These are phyloP conservation scores for Melipona bicolor DNA, from an alignment of 2,888 invertebrate species.

Conservation along the genomic window DNA sequence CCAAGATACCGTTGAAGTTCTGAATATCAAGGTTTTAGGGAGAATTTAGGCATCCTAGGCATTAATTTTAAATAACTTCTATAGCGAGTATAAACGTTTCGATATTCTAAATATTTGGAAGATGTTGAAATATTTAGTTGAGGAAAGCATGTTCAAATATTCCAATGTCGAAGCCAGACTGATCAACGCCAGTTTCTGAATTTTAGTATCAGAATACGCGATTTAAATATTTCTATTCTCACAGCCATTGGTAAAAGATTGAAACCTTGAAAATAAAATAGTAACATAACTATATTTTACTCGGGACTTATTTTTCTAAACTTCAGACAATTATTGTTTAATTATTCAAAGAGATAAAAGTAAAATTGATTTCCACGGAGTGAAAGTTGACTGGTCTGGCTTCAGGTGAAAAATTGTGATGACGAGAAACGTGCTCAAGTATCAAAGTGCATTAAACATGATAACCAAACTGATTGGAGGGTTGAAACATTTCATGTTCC, in stretches of 20 bases:
- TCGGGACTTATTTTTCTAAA: not conserved
- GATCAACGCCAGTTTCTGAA: not conserved
- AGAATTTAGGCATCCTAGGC: not conserved
- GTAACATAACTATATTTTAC: not conserved
- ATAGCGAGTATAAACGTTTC: not conserved
- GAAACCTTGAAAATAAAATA: not conserved
- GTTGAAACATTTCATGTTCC: constrained; percentile 14
- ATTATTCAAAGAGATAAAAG: not conserved
- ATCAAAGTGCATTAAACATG: not conserved
- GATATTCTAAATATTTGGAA: not conserved
- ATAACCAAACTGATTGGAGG: constrained; percentile 35
- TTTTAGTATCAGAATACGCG: not conserved
- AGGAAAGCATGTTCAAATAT: not conserved
- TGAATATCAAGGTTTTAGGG: not conserved
- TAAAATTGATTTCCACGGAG: not conserved
- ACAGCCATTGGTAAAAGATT: not conserved
- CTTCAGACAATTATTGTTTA: no score
- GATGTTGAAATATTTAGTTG: not conserved
- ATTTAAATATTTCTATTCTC: not conserved
- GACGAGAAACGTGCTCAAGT: not conserved
- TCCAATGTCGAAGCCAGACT: not conserved
- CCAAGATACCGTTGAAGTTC: not conserved
- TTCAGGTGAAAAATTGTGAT: not conserved
- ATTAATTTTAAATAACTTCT: not conserved
- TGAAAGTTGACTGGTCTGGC: not conserved